Conservation (phyloP, 2,888 invertebrate genomes). For the Polydrusus tereticollis region DNA sequence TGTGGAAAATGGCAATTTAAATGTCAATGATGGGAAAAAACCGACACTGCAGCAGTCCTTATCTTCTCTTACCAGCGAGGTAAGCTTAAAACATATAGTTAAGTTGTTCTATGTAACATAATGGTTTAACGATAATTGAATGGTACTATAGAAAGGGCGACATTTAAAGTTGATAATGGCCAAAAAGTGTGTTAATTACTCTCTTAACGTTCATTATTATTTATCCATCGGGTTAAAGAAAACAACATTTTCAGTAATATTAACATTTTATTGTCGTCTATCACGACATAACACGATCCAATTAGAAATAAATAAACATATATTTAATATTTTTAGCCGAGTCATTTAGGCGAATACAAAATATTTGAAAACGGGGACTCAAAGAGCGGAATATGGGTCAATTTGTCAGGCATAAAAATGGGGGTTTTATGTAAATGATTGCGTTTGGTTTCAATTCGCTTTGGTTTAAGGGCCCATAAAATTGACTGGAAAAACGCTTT, state of each 20-base stretch:
- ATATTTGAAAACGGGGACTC: too few relatives aligned
- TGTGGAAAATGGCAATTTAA: neutral
- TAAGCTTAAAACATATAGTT: slow-evolving; percentile 24
- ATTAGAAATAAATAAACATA: neutral
- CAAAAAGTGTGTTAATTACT: too few relatives aligned
- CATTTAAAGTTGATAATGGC: too few relatives aligned
- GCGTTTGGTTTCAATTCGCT: neutral
- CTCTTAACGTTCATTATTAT: too few relatives aligned
- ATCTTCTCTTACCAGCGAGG: slow-evolving; percentile 47
- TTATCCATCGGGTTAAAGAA: neutral
- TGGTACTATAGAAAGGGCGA: too few relatives aligned
- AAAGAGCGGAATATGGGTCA: neutral
- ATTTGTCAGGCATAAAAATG: neutral
- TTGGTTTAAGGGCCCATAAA: neutral
- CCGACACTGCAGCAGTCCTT: slow-evolving; percentile 40
- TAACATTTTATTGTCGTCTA: neutral
- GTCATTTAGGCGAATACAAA: slow-evolving; percentile 7
- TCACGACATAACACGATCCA: neutral
- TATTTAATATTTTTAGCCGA: neutral
- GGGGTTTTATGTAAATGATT: neutral
- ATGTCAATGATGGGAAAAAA: slow-evolving; percentile 11
- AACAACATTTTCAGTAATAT: neutral
- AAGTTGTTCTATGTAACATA: too few relatives aligned
- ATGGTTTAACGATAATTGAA: too few relatives aligned
- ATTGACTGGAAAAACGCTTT: neutral